A percentile compares a stretch with the other conserved stretches of the same genome.
Evolutionary conservation across 2,113 vertebrate species (phyloP).

Genomic region (Ifrita kowaldi): DNA sequence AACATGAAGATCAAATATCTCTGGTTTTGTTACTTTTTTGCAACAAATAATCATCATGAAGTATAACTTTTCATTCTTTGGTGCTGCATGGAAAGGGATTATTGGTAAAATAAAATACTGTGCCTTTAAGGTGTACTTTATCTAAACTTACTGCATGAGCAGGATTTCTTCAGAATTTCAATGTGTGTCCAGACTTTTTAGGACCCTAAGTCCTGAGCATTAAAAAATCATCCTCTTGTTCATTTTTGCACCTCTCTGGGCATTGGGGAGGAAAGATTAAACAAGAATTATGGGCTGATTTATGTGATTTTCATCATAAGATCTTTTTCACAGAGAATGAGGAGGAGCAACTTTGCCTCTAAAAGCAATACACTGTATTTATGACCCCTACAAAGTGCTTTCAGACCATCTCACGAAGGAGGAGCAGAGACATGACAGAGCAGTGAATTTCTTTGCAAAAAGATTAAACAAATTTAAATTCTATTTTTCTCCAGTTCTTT

Average conservation of each 20-base stretch:
- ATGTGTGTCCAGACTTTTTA: neutral
- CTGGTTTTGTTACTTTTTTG: neutral
- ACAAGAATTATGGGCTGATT: neutral
- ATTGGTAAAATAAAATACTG: neutral
- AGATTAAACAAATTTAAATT: neutral
- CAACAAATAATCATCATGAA: neutral
- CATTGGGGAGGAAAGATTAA: neutral
- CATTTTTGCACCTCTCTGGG: neutral
- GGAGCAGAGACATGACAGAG: neutral
- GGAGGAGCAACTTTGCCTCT: neutral
- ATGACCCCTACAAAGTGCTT: neutral
- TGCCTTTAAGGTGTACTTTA: neutral
- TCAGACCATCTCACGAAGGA: neutral
- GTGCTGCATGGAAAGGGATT: neutral
- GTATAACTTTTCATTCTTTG: neutral
- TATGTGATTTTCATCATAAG: neutral
- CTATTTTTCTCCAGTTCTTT: neutral
- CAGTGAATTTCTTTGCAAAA: neutral
- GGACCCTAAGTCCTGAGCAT: neutral
- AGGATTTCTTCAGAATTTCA: neutral
- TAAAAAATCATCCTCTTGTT: neutral
- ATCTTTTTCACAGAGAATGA: neutral
- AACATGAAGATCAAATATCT: neutral
- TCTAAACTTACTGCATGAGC: neutral
- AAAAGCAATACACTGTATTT: neutral